Evolutionary conservation across 2,888 invertebrate genomes (phyloP), one percentile per base, ranked within the genome.

Genomic region (Salpingus planirostris): DNA sequence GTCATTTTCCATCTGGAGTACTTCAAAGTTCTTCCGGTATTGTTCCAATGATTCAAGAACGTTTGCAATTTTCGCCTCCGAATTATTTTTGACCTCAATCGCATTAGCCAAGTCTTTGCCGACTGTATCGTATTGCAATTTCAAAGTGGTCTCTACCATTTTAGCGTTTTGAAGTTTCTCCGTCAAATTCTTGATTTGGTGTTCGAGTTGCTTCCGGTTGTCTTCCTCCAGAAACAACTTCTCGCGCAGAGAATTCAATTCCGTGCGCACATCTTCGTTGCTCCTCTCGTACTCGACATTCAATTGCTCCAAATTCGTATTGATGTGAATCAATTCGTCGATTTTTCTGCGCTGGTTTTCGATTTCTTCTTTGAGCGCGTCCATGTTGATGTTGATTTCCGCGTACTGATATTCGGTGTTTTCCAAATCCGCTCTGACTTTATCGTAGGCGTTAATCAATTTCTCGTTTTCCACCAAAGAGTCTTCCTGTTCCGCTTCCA

Each of bases 401-500:
- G 53, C 53, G 14, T 55, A 55, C 38, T 61, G 62, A 39, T 62
- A 61, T 29, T 64, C 62, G 0, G 52, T 50, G 32, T 59, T 63
- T 40, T 64, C 64, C 21, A 55, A 55, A 29, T 64, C 63, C 2
- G 39, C 59, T 59, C 55, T 71, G 55, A 52, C 52, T 63, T 57
- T 70, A 60, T 60, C 67, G 55, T 55, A 60, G 46, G 44, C 65
- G 57, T 31, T 65, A 50, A 57, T 71, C 60, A 60, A 33, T 21
- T 50, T 49, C 3, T 50, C 44, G 14, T 59, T 60, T 32, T 63
- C 59, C 10, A 43, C 41, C 13, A 41, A 63, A 15, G 66, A 59
- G 5, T 78, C 60, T 44, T 76, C 72, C 25, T 66, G 67, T 47
- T 74, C 69, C 49, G 76, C 67, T 31, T 69, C 70, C 26, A 18